Percentiles rank a stretch among this genome's conserved stretches.
These are phyloP conservation scores for Liolophura sinensis DNA, from an alignment of 1,140 invertebrate species.

Conservation along the genomic window DNA sequence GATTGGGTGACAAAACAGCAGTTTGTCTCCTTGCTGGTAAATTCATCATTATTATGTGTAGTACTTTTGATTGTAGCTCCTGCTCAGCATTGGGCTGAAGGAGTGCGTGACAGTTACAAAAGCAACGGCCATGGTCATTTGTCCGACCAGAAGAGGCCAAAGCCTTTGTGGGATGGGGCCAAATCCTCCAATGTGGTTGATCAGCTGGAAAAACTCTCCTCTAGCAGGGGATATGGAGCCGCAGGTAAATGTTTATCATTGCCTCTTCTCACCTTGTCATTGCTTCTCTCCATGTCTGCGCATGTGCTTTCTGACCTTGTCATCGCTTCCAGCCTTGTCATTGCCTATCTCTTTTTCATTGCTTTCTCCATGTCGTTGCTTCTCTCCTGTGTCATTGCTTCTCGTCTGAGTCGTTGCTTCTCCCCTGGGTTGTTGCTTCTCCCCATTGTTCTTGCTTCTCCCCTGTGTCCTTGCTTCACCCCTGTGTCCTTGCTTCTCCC, in stretches of 20 bases:
- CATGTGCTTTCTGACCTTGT: background rate
- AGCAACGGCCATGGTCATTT: slow-evolving; percentile 14
- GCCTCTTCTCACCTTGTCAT: background rate
- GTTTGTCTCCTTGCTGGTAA: slow-evolving; percentile 25
- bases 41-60: slow-evolving; percentile 20
- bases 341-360: background rate
- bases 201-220: slow-evolving; percentile 27
- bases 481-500: background rate
- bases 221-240: slow-evolving; percentile 21
- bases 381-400: background rate
- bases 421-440: background rate
- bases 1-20: slow-evolving; percentile 6
- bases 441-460: background rate
- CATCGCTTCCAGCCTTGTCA: background rate
- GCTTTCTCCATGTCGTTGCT: background rate
- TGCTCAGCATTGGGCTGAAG: slow-evolving; percentile 10
- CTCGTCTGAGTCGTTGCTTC: background rate
- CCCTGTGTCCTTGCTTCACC: background rate
- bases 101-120: slow-evolving; percentile 2
- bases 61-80: slow-evolving; percentile 2
- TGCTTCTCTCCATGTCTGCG: background rate
- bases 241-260: slow-evolving; percentile 14
- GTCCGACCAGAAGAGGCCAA: background rate
- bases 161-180: slow-evolving; percentile 34
- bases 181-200: slow-evolving; percentile 26